These are phyloP conservation scores for Cybosia mesomella DNA, from an alignment of 2,888 invertebrate species.

Conservation along the genomic window DNA sequence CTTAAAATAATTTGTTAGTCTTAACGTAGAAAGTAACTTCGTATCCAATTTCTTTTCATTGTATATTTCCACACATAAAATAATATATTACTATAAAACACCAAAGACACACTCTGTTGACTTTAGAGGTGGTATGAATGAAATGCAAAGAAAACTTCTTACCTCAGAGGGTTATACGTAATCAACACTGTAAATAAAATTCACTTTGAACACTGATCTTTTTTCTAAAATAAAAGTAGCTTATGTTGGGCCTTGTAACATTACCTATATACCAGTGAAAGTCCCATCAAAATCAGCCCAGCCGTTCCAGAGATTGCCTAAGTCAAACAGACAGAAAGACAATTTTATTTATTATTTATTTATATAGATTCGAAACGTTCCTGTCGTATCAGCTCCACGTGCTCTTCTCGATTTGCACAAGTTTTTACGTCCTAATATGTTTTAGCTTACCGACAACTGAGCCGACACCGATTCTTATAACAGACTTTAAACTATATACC, in stretches of 20 bases:
- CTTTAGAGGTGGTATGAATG: neutral
- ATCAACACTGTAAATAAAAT: neutral
- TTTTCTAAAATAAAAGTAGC: too few relatives aligned
- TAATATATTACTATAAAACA: constrained; percentile 2
- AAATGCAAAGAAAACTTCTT: neutral
- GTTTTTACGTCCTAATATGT: neutral
- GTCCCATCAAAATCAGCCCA: too few relatives aligned
- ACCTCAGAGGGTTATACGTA: constrained; percentile 3
- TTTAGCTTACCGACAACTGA: too few relatives aligned
- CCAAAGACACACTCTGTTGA: neutral
- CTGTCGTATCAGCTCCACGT: too few relatives aligned
- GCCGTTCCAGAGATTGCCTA: too few relatives aligned
- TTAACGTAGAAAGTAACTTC: neutral
- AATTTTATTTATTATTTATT: too few relatives aligned
- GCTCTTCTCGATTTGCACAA: neutral
- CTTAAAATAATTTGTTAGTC: neutral
- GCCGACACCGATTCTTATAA: too few relatives aligned
- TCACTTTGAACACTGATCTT: neutral
- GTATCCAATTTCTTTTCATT: constrained; percentile 1
- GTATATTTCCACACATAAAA: neutral
- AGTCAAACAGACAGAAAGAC: too few relatives aligned
- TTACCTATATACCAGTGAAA: too few relatives aligned
- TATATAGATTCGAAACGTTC: too few relatives aligned
- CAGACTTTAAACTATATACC: neutral
- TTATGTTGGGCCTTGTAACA: too few relatives aligned